Evolutionary conservation across 2,797 vertebrate species (phyloP).

Genomic region (Euphonia xanthogaster): DNA sequence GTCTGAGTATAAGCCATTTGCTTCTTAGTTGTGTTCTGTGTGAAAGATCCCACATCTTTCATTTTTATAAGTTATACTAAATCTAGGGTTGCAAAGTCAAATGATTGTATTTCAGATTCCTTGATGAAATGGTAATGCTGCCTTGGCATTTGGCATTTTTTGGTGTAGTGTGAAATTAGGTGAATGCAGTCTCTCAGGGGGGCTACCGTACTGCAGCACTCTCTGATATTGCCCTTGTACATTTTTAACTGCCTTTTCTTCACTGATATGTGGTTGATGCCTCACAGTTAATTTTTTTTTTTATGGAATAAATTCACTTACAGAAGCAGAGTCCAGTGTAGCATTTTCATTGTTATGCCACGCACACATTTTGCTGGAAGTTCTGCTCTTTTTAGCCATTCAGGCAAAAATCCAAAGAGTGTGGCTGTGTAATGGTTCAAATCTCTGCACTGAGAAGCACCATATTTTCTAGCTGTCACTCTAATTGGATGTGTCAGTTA

Average conservation of each 20-base stretch:
- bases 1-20: background rate
- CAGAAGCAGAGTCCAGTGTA: background rate
- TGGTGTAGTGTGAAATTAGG: background rate
- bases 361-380: background rate
- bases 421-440: background rate
- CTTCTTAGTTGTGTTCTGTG: background rate
- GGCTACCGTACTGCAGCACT: too few relatives aligned
- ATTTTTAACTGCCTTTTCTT: background rate
- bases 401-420: background rate
- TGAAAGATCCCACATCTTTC: background rate
- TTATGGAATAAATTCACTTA: background rate
- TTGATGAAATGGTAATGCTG: background rate
- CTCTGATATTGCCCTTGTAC: background rate
- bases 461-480: constrained; percentile 72
- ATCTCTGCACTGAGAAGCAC: constrained; percentile 51
- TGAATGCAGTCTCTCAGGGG: background rate
- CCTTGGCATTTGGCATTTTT: background rate
- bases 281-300: background rate
- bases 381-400: background rate
- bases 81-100: background rate
- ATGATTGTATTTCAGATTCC: background rate
- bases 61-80: background rate
- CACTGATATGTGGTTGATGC: background rate
- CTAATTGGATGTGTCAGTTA: constrained; percentile 82
- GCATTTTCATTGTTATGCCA: background rate